Base-by-base conservation (phyloP, 2,888 invertebrate species). In the Ectemnius continuus region DNA sequence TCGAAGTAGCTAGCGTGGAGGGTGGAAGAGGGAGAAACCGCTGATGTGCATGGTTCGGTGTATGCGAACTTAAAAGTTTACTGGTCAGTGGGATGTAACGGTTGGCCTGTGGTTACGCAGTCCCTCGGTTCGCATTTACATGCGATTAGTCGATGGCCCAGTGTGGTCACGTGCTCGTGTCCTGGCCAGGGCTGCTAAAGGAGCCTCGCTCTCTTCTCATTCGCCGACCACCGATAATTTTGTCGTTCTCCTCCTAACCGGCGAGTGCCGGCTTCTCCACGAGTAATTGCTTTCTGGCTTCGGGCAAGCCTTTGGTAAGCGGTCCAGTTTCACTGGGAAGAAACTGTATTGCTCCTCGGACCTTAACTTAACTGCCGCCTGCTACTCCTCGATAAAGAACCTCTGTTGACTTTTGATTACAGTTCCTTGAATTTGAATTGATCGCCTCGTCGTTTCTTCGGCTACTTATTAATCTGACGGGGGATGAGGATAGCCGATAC, bases 61-160 rank as follows among this genome's bases (percentile, higher is more conserved):
- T 75, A 78, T 77, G 78, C 74, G 80, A 80, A 82, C 80, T 78
- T 74, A 76, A 80, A 79, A 80, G 72, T 79, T 77, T 69, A 47
- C 70, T 46, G 68, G 62, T 47, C 61, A 58, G 61, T n/a, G 67
- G 67, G 16, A 59, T 58, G 69, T 61, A 66, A 68, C 66, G 59
- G 65, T 70, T 65, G 56, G 23, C 48, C 70, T 56, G 69, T 61
- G 67, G 72, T 67, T 48, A 46, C 58, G 16, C 47, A 36, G 36
- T 48, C 47, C 61, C 59, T 66, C 56, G 71, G 60, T 69, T 61
- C 66, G 26, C 67, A 78, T 78, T 76, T 76, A 73, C 76, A 73
- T 70, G 70, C 65, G 67, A 70, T 74, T 65, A 74, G 69, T 47
- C 63, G 70, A 58, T 62, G 46, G 4, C 5, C 14, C 52, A 16